Evolutionary conservation across 37 sponge, comb jelly and placozoan genomes (phyloP).

Genomic region (Spongilla lacustris): DNA sequence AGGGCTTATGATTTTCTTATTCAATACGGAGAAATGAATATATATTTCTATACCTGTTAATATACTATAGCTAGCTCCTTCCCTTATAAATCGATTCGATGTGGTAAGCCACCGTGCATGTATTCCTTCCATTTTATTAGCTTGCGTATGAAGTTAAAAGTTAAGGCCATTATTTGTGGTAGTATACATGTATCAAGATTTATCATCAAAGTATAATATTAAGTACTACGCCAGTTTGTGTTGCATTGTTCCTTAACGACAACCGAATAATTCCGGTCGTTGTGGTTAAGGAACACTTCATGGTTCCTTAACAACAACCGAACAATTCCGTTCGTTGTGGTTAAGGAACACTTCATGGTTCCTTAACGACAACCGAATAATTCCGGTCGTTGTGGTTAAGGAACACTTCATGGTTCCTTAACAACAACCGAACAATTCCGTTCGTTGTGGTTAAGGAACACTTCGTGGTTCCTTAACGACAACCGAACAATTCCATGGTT

Average conservation of each 20-base stretch:
- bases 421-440: not conserved
- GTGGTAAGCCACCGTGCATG: constrained; percentile 1
- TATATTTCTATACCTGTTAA: not conserved
- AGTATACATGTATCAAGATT: not conserved
- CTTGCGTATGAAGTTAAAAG: not conserved
- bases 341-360: not conserved
- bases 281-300: not conserved
- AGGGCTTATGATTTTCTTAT: not conserved
- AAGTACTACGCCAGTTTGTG: not conserved
- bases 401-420: not conserved
- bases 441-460: not conserved
- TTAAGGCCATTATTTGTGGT: constrained; percentile 1
- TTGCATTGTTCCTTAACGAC: not conserved
- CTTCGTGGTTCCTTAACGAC: not conserved
- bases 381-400: not conserved
- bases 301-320: not conserved
- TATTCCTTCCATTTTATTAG: not conserved
- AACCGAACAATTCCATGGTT: not conserved
- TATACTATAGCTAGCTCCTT: not conserved
- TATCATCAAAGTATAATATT: not conserved
- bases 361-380: not conserved
- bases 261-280: not conserved
- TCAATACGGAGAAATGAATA: not conserved
- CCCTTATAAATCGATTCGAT: constrained; percentile 1
- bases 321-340: not conserved